Base-by-base conservation (phyloP, 1,140 invertebrate species). In the Eueides isabella region DNA sequence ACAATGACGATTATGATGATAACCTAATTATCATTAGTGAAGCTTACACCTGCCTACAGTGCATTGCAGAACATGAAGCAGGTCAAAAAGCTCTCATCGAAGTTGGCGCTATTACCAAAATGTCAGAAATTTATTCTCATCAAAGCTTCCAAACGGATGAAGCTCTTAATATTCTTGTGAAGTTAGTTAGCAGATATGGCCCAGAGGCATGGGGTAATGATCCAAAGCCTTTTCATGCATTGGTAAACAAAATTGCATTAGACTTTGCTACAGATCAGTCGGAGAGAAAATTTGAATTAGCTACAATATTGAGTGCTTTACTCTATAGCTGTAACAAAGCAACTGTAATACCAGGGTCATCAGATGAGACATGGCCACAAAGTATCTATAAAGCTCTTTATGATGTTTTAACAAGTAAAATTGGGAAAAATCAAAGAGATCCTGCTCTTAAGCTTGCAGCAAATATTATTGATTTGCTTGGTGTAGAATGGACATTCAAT, bases 211-310 rank as follows among this genome's bases (percentile, higher is more conserved):
- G 97, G 97, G 95, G 96, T 61, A 92, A 94, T 65, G 95, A 95
- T 70, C 95, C 96, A 1, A 95, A 96, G 78, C 95, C 95, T 1
- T 98, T 98, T 85, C 96, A 97, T 88, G 95, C 95, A 1, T 93
- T 98, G n/a, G 93, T 98, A 30, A 97, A 97, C 79, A 96, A 97
- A 92, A 96, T 98, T 72, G 95, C 97, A 3, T 86, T 97, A 7
- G 97, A 98, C 85, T 98, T 98, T 94, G 96, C 97, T 81, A 97
- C 96, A 0, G 97, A 98, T 89, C 95, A 97, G 67, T 96, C 96
- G 23, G 97, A 98, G 83, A 94, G 96, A 68, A 98, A 98, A 90
- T 98, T 98, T 93, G 96, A 98, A 85, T 88, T 98, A 12, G 97
- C 96, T 80, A 93, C 94, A 2, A 96, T 97, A 72, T 89, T 98